Base-by-base conservation (phyloP, 2,113 vertebrate species). In the Oceanites oceanicus region DNA sequence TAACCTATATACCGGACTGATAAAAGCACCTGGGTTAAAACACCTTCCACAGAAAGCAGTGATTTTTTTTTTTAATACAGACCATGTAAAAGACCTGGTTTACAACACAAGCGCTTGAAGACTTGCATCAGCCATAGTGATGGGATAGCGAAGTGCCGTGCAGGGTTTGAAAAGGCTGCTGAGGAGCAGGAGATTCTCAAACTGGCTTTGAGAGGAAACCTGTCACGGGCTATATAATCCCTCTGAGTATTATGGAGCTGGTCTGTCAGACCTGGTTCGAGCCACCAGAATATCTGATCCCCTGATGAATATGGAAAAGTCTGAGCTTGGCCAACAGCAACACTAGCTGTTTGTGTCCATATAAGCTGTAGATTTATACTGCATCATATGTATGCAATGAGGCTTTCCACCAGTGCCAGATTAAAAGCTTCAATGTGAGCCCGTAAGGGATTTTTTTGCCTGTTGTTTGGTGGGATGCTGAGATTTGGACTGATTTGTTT, bases 81-180 rank as follows among this genome's bases (percentile, higher is more conserved):
- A 32, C 21, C 7, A 6, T 5, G 1, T 56, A 15, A 47, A 83
- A 92, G 50, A 49, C 40, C 18, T 67, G 26, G 7, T 61, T 73
- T 73, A 34, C 45, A 73, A 40, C 30, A 62, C 10, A 66, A 36
- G 19, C 50, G 13, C 63, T 68, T 62, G 3, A 26, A 34, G 11
- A 29, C 20, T 70, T 25, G 13, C 45, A 32, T 49, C 55, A 73
- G 17, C 42, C 49, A 19, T 44, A 45, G 14, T 9, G 13, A 44
- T 50, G 29, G 80, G 42, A 74, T 18, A 70, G 27, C 4, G 3
- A 62, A 89, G 29, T 0, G 0, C 38, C 2, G 0, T 3, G 4
- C 38, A 36, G 30, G 32, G 27, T 68, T 80, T 50, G 36, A 52
- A 73, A 66, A 79, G 19, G 21, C 36, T 72, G 21, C 34, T 56